phyloP scores from a whole-genome alignment of 2,888 invertebrate genomes.

The Xestobium rufovillosum region DNA sequence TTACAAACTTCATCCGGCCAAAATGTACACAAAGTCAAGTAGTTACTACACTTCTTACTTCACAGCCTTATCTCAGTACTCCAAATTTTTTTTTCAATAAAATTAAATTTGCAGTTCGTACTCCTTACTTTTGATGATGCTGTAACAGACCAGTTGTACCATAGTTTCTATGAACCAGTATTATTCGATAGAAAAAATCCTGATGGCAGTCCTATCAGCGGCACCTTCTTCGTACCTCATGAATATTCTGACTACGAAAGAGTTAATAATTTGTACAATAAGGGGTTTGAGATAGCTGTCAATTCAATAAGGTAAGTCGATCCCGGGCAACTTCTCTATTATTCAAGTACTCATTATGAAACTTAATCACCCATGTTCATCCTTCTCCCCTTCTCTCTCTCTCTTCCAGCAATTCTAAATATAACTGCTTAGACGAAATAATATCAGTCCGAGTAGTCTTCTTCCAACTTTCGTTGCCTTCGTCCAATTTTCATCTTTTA shows the following conservation, averaged over 20 bases:
- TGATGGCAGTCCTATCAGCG: constrained; percentile 53
- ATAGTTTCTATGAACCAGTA: constrained; percentile 47
- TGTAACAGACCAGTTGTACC: constrained; percentile 47
- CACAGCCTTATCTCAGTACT: too few relatives aligned
- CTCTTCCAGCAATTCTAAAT: neutral
- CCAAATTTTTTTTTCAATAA: too few relatives aligned
- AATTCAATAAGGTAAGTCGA: constrained; percentile 59
- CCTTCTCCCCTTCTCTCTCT: too few relatives aligned
- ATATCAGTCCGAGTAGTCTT: too few relatives aligned
- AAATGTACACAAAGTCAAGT: too few relatives aligned
- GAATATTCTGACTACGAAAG: constrained; percentile 51
- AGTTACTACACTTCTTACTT: too few relatives aligned
- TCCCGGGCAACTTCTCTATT: too few relatives aligned
- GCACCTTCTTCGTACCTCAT: constrained; percentile 62
- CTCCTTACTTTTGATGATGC: constrained; percentile 61
- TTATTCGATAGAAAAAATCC: constrained; percentile 52
- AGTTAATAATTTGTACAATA: constrained; percentile 51
- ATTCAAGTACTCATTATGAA: too few relatives aligned
- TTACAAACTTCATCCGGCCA: too few relatives aligned
- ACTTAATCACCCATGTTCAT: too few relatives aligned
- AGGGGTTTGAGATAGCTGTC: constrained; percentile 61
- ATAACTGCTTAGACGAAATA: neutral
- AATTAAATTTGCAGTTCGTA: constrained; percentile 59
- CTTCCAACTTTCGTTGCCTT: too few relatives aligned
- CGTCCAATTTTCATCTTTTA: too few relatives aligned